Base-by-base conservation (phyloP, 2,888 invertebrate genomes). In the Hydriomena furcata region DNA sequence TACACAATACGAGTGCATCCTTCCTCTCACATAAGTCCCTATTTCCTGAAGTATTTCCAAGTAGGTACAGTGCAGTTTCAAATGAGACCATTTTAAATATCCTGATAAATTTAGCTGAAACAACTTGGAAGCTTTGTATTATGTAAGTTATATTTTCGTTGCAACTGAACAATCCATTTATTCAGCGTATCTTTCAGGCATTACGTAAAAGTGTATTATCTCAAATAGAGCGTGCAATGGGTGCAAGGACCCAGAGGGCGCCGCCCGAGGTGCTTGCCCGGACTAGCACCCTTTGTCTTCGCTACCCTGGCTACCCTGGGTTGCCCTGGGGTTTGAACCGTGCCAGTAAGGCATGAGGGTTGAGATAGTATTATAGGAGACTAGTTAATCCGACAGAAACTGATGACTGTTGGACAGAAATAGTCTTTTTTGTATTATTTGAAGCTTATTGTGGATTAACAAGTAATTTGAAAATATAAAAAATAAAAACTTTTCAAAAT, bases 131-230 rank as follows among this genome's bases (percentile, higher is more conserved):
- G n/a, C n/a, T n/a, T n/a, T 17, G 21, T 25, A 49, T 45, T 49
- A 35, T 27, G 25, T 13, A 23, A 31, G 24, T n/a, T 38, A 37
- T 48, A 42, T 47, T 42, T 37, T 27, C 41, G 30, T 38, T 42
- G 20, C 34, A 35, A 51, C 42, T 35, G 40, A 40, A 43, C 36
- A 52, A 44, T 58, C 52, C 57, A 54, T 60, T 76, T 76, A 73
- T 73, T 71, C 62, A 65, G 65, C 68, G 68, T 73, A 66, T 79
- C 73, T 73, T 75, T 50, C 69, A 66, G 64, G 72, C 64, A 71
- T 84, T 82, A 83, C 74, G 71, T 79, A 76, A 79, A 77, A 73
- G 72, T 67, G 61, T 64, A 80, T 84, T 83, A 80, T 78, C 72
- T 77, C 61, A 71, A 77, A 72, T 68, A 68, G 68, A 69, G 66